Evolutionary conservation across 2,797 vertebrate species (phyloP).

Genomic region (Parotocinclus haroldoi): DNA sequence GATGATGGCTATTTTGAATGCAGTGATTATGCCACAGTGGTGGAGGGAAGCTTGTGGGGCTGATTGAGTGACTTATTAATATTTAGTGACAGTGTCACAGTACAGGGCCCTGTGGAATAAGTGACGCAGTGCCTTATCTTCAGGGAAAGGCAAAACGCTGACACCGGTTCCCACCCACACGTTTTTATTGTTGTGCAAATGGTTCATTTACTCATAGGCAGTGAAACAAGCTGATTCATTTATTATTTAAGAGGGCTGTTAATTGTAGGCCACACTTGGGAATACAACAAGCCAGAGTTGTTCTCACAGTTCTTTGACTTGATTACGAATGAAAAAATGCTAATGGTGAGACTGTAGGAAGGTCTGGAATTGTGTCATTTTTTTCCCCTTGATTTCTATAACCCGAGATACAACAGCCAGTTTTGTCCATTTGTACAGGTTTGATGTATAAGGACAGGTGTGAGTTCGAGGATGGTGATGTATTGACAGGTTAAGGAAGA

Average conservation of each 20-base stretch:
- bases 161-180: slow-evolving; percentile 23
- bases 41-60: slow-evolving; percentile 46
- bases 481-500: slow-evolving; percentile 29
- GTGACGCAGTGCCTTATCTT: slow-evolving; percentile 37
- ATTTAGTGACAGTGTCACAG: slow-evolving; percentile 50
- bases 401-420: no score
- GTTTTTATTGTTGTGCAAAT: slow-evolving; percentile 44
- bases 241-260: slow-evolving; percentile 29
- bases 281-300: not conserved
- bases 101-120: slow-evolving; percentile 34
- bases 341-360: no score
- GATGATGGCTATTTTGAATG: slow-evolving; percentile 47
- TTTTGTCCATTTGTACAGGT: slow-evolving; percentile 14
- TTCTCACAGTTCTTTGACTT: no score
- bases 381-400: no score
- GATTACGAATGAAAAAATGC: no score
- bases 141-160: slow-evolving; percentile 27
- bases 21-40: slow-evolving; percentile 50
- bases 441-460: not conserved
- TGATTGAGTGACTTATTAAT: slow-evolving; percentile 54
- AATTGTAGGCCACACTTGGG: slow-evolving; percentile 6
- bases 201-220: slow-evolving; percentile 38
- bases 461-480: not conserved
- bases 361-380: no score
- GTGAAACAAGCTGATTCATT: slow-evolving; percentile 17